Base-by-base conservation (phyloP, 2,113 vertebrate genomes). In the Ranitomeya imitator region DNA sequence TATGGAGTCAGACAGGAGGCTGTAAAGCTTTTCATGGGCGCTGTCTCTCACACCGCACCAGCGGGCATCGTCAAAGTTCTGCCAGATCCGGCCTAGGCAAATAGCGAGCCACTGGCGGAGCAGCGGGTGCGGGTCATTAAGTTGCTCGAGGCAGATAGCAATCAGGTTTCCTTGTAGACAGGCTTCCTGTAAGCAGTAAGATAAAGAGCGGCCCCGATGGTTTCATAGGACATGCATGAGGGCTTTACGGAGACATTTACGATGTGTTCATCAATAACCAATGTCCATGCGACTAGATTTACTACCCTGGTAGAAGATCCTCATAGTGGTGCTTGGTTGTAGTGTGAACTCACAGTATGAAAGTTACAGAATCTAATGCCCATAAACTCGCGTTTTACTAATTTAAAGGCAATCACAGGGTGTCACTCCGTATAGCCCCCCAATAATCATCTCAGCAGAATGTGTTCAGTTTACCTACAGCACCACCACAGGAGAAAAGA, bases 51-150 rank as follows among this genome's bases (percentile, higher is more conserved):
- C 98, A 0, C 98, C 98, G 0, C 98, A 99, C 98, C 98, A 99
- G 65, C 98, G 91, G 0, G 98, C 98, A 0, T 98, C 96, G 92
- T 99, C 98, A 7, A 99, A 99, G 94, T 99, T 99, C 95, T 99
- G 98, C 98, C 98, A 99, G 92, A 99, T 98, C 1, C 98, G 95
- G 0, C 98, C 98, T 18, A 99, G 92, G 91, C 98, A 99, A 92
- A 99, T 99, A 91, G 98, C 98, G 89, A 99, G 97, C 98, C 98
- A 99, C 92, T 99, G 98, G 78, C 98, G 96, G 89, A 99, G 95
- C 82, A 99, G 93, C 0, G 98, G 98, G 90, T 99, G 98, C 0
- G 97, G 97, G 92, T 99, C 98, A 0, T 94, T 98, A 80, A 99
- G 93, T 94, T 99, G 98, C 92, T 99, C 98, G 93, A 99, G 95